Evolutionary conservation across 2,888 invertebrate species (phyloP), one percentile per base, ranked within the genome.

Genomic region (Drosophila seclusa): DNA sequence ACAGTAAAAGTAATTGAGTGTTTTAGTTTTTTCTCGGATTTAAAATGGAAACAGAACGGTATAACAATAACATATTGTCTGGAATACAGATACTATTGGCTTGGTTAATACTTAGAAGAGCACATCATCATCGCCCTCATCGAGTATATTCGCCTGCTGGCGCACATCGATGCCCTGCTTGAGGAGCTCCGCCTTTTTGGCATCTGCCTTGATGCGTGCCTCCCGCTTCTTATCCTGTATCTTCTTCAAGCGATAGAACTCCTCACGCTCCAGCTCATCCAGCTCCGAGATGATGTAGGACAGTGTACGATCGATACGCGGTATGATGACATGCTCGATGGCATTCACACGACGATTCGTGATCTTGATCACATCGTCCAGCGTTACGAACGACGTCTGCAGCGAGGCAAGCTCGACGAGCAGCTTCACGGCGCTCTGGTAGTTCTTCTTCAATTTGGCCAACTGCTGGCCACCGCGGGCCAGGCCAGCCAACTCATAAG

Each of bases 291-390:
- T 98, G 90, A 99, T 99, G 94, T 99, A 99, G 1, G 96, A 95
- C 83, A 99, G 94, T 1, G 99, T 99, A 83, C 97, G 96, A 93
- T 99, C 99, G 93, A 99, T 97, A 82, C 98, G 96, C 27, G 99
- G 99, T 93, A 99, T 99, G 92, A 99, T 99, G 71, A 99, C 98
- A 63, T 99, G 99, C 94, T 99, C 99, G 93, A 99, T 99, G 90
- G 99, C 99, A 92, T 99, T 99, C 27, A 99, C 99, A 95, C 99
- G 97, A 90, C 99, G 95, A 93, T 99, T 99, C 32, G 99, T 99
- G 79, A 99, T 96, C 94, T 99, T 99, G 91, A 99, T 99, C 62
- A 99, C 99, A 93, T 99, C 99, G 93, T 99, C 99, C 57, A 99
- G 94, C 31, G 99, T 99, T 21, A 99, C 98, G 92, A 99, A 99